A percentile compares a stretch with the other conserved stretches of the same genome.
Evolutionary conservation across 1,140 invertebrate species (phyloP).

Genomic region (Pseudomyrmex flavicornis): DNA sequence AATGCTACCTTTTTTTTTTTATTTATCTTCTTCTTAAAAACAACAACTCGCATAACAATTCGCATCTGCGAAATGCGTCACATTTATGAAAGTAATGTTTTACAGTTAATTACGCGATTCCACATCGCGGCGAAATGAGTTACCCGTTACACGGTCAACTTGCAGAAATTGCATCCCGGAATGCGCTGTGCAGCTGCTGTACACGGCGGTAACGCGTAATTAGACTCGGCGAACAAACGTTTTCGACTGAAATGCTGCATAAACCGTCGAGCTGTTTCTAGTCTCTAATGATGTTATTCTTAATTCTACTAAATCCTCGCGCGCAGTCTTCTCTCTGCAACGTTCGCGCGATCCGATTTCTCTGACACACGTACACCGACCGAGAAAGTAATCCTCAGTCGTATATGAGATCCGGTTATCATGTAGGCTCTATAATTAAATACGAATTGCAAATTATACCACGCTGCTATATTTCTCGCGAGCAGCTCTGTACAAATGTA

Average conservation of each 20-base stretch:
- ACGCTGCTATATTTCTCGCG: too few species aligned
- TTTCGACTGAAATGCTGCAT: constrained; percentile 55
- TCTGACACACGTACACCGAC: background rate
- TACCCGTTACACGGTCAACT: constrained; percentile 58
- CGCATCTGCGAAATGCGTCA: constrained; percentile 9
- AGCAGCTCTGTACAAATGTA: too few species aligned
- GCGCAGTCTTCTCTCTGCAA: constrained; percentile 25
- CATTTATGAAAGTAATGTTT: constrained; percentile 54
- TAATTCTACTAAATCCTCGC: constrained; percentile 50
- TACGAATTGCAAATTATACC: background rate
- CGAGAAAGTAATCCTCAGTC: constrained; percentile 23
- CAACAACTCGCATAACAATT: background rate
- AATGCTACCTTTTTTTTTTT: background rate
- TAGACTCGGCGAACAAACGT: constrained; percentile 52
- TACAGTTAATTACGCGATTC: constrained; percentile 57
- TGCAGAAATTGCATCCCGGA: constrained; percentile 53
- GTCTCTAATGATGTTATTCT: constrained; percentile 50
- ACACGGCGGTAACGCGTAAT: constrained; percentile 37
- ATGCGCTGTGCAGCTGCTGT: constrained; percentile 50
- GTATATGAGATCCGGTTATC: background rate
- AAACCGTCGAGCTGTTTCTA: constrained; percentile 46
- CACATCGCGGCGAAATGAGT: constrained; percentile 47
- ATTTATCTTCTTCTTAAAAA: background rate
- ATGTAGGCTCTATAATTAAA: background rate
- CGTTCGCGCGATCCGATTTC: constrained; percentile 4